Evolutionary conservation across 2,797 vertebrate genomes (phyloP).

Genomic region (Taeniopygia guttata): DNA sequence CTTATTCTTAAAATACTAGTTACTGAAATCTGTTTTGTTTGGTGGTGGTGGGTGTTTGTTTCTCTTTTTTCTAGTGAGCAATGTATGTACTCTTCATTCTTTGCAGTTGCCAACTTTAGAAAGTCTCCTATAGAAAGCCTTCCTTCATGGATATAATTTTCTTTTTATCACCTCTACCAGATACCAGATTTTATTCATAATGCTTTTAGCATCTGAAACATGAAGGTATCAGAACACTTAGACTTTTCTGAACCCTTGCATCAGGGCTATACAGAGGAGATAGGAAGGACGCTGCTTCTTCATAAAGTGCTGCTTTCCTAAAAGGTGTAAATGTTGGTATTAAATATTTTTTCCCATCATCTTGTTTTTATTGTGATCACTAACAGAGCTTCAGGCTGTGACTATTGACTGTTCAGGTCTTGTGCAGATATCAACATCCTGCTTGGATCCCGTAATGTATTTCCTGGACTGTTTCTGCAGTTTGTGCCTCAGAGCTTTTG

Average conservation of each 20-base stretch:
- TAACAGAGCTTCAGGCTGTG: not conserved
- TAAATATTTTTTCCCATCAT: not conserved
- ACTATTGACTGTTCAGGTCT: not conserved
- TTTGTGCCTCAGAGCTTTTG: not conserved
- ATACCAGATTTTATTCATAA: not conserved
- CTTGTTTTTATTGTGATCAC: not conserved
- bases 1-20: not conserved
- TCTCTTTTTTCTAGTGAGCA: not conserved
- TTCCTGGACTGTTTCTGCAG: not conserved
- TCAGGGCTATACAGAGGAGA: not conserved
- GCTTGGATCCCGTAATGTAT: not conserved
- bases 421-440: not conserved
- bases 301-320: not conserved
- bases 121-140: not conserved
- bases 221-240: not conserved
- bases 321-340: not conserved
- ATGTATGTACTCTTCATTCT: not conserved
- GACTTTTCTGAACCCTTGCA: not conserved
- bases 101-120: not conserved
- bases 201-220: not conserved
- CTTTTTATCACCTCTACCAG: not conserved
- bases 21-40: not conserved
- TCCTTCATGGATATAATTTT: not conserved
- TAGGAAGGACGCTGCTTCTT: not conserved
- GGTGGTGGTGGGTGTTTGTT: not conserved